phyloP scores from a whole-genome alignment of 2,888 invertebrate genomes.

The Chymomyza procnemis region DNA sequence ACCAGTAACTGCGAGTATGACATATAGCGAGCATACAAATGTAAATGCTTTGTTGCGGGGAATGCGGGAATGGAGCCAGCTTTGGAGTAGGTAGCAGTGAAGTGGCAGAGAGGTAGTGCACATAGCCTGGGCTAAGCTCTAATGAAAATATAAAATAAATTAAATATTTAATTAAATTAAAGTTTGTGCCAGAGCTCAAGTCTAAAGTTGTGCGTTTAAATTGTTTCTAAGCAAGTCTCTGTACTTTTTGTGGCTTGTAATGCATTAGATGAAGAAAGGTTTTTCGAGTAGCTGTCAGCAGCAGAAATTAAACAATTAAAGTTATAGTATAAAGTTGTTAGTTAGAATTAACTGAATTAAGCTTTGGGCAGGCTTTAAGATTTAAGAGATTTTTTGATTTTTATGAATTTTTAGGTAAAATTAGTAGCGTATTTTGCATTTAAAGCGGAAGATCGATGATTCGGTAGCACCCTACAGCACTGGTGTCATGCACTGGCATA shows the following conservation, averaged over 20 bases:
- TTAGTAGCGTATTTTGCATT: too few relatives aligned
- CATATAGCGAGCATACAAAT: constrained; percentile 50
- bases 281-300: not conserved
- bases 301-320: not conserved
- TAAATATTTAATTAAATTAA: constrained; percentile 55
- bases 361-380: not conserved
- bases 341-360: not conserved
- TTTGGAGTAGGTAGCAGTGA: too few relatives aligned
- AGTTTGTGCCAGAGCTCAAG: not conserved
- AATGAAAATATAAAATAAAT: constrained; percentile 51
- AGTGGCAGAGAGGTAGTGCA: not conserved
- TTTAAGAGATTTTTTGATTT: too few relatives aligned
- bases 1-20: constrained; percentile 50
- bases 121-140: constrained; percentile 6
- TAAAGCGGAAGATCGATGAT: too few relatives aligned
- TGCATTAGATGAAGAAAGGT: not conserved
- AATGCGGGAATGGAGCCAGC: not conserved
- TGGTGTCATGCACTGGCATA: too few relatives aligned
- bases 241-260: not conserved
- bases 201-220: not conserved
- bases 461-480: too few relatives aligned
- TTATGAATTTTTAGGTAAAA: too few relatives aligned
- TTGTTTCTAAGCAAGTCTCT: not conserved
- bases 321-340: not conserved
- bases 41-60: constrained; percentile 23